These are phyloP conservation scores for Mellilla xanthometata DNA, from an alignment of 2,888 invertebrate genomes.

Conservation along the genomic window DNA sequence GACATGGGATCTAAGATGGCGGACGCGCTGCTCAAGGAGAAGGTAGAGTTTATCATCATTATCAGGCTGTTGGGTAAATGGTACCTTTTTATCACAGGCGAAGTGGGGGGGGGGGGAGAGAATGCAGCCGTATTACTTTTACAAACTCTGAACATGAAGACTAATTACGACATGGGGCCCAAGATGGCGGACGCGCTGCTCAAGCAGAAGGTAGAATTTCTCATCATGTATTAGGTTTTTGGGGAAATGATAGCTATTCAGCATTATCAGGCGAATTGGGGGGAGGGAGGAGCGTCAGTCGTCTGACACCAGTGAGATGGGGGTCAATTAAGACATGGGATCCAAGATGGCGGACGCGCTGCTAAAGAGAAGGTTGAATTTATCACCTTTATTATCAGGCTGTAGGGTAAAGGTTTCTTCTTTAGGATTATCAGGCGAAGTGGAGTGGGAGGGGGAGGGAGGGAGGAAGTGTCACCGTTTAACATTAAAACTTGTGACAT, in stretches of 20 bases:
- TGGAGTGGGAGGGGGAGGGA: slow-evolving; percentile 90
- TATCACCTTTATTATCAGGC: too few species aligned
- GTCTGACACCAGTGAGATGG: slow-evolving; percentile 99
- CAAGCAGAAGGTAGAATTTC: slow-evolving; percentile 91
- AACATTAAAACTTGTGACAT: slow-evolving; percentile 99
- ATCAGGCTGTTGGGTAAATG: too few species aligned
- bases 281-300: slow-evolving; percentile 89
- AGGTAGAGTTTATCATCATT: slow-evolving; percentile 85
- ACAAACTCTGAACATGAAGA: slow-evolving; percentile 99
- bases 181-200: slow-evolving; percentile 98
- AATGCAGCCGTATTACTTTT: slow-evolving; percentile 96
- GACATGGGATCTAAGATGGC: slow-evolving; percentile 99
- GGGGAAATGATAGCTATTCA: too few species aligned
- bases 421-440: slow-evolving; percentile 99
- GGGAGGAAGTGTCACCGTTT: slow-evolving; percentile 97
- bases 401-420: too few species aligned
- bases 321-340: slow-evolving; percentile 99
- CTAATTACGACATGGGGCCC: slow-evolving; percentile 98
- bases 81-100: slow-evolving; percentile 99
- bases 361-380: slow-evolving; percentile 93
- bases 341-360: slow-evolving; percentile 98
- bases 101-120: slow-evolving; percentile 92
- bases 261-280: slow-evolving; percentile 99
- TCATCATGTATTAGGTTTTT: too few species aligned
- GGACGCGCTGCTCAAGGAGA: slow-evolving; percentile 97